phyloP scores from a whole-genome alignment of 2,113 vertebrate species.

The Seriola rivoliana region DNA sequence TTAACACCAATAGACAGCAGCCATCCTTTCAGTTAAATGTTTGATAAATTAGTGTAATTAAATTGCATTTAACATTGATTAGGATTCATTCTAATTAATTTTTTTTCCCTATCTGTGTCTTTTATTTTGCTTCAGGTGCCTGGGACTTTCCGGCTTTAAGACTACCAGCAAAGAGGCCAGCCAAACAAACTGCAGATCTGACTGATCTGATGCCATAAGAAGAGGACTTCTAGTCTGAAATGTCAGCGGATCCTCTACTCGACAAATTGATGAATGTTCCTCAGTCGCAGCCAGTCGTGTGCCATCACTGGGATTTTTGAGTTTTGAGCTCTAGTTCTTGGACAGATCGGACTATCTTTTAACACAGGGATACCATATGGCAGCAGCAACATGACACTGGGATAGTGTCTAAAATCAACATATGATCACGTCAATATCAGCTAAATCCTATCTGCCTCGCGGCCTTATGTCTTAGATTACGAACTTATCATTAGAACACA shows the following conservation, averaged over 20 bases:
- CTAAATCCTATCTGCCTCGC: background rate
- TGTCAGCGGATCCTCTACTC: constrained; percentile 6
- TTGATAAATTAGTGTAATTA: constrained; percentile 37
- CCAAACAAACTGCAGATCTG: background rate
- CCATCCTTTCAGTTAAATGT: constrained; percentile 11
- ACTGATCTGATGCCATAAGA: background rate
- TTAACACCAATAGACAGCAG: constrained; percentile 22
- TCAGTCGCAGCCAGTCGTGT: background rate
- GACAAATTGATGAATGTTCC: constrained; percentile 44
- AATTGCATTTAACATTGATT: constrained; percentile 2
- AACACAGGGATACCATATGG: background rate
- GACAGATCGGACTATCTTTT: constrained; percentile 22
- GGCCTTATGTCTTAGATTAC: constrained; percentile 40
- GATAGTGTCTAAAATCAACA: background rate
- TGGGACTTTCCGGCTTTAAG: constrained; percentile 27
- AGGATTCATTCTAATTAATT: constrained; percentile 2
- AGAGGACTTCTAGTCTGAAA: constrained; percentile 12
- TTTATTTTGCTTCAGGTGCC: constrained; percentile 57
- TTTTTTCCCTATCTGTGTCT: constrained; percentile 10
- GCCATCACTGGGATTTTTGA: background rate
- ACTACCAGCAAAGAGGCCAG: too few relatives aligned
- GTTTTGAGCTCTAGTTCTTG: background rate
- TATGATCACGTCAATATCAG: constrained; percentile 26
- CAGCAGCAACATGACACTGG: constrained; percentile 1
- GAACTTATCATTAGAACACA: background rate